Percentiles rank a stretch among this genome's conserved stretches.
phyloP scores from a whole-genome alignment of 2,113 vertebrate genomes.

The Zapornia atra region DNA sequence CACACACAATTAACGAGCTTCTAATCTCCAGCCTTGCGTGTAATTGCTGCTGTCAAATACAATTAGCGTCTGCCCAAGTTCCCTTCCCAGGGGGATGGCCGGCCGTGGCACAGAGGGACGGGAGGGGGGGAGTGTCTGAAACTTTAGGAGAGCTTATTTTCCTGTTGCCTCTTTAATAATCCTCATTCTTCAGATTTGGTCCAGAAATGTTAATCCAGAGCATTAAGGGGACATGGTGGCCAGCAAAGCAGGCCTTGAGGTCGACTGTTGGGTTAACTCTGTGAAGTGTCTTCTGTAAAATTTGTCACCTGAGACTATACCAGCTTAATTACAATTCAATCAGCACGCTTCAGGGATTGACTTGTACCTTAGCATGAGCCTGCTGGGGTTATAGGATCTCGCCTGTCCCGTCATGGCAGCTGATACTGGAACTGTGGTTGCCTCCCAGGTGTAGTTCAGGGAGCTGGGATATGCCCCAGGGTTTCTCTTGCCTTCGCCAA shows the following conservation, averaged over 20 bases:
- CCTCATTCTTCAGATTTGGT: neutral
- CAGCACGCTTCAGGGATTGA: neutral
- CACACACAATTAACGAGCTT: conserved; percentile 66
- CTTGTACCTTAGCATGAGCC: neutral
- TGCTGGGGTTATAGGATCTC: neutral
- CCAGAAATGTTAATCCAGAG: conserved; percentile 18
- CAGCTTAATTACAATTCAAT: neutral
- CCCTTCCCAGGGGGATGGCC: conserved; percentile 36
- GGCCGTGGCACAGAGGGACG: neutral
- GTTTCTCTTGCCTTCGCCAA: neutral
- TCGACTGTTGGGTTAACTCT: neutral
- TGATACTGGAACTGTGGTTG: neutral
- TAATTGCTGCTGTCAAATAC: conserved; percentile 79
- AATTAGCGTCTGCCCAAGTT: conserved; percentile 69
- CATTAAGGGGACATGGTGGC: neutral
- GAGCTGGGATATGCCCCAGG: fast-evolving
- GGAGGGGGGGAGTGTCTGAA: neutral
- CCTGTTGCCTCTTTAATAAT: neutral
- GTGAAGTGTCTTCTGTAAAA: neutral
- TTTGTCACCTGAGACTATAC: neutral
- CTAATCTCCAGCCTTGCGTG: conserved; percentile 73
- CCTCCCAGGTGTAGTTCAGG: neutral
- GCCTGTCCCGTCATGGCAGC: neutral
- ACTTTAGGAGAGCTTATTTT: conserved; percentile 59
- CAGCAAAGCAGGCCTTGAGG: neutral